phyloP scores from a whole-genome alignment of 1,140 invertebrate species.

The Caenorhabditis inopinata region DNA sequence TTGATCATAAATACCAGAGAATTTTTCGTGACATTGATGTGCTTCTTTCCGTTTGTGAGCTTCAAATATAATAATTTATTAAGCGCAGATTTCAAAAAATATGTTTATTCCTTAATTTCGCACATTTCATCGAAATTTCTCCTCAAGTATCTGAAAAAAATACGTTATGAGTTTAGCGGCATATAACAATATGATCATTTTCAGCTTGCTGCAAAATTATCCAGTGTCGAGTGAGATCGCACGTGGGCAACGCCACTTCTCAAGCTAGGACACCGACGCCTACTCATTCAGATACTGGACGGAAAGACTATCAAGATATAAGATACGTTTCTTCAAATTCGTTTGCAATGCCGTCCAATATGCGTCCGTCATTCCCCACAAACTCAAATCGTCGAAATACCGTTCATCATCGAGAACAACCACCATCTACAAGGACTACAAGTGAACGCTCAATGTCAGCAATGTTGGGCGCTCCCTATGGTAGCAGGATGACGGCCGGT shows the following conservation, averaged over 20 bases:
- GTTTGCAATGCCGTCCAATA: constrained; percentile 18
- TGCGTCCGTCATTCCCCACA: not conserved
- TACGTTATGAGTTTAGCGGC: too few species aligned
- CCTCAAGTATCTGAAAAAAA: too few species aligned
- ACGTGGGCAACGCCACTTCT: constrained; percentile 15
- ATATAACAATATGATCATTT: not conserved
- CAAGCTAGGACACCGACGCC: constrained; percentile 13
- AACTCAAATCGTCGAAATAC: not conserved
- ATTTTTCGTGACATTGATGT: too few species aligned
- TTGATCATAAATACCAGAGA: too few species aligned
- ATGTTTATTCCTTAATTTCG: not conserved
- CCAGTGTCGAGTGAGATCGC: constrained; percentile 3
- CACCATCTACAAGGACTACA: not conserved
- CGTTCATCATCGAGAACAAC: constrained; percentile 7
- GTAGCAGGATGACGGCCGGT: constrained; percentile 4
- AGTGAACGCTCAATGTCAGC: constrained; percentile 23
- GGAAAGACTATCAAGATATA: constrained; percentile 20
- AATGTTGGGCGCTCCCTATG: not conserved
- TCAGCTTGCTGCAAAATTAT: constrained; percentile 26
- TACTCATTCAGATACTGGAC: not conserved
- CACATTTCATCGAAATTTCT: not conserved
- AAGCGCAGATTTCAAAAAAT: not conserved
- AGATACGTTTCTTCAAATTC: constrained; percentile 1
- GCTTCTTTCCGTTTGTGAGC: too few species aligned
- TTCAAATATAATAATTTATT: too few species aligned